A percentile compares a stretch with the other conserved stretches of the same genome.
phyloP scores from a whole-genome alignment of 1,140 invertebrate genomes.

The Bacillus rossius region DNA sequence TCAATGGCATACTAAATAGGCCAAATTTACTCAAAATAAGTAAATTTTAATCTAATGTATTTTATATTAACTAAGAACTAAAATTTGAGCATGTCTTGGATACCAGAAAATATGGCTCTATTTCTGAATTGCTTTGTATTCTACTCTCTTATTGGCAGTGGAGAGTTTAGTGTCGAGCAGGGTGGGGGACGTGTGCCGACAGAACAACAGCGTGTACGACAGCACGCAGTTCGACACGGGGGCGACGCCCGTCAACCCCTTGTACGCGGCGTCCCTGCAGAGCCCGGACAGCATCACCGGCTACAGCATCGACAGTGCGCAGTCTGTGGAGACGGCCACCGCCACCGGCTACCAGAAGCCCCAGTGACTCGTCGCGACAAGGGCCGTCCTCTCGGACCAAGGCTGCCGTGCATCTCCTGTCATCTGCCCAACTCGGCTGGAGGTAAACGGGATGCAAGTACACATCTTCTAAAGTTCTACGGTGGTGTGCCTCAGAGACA shows the following conservation, averaged over 20 bases:
- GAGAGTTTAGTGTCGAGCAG: too few species aligned
- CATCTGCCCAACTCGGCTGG: too few species aligned
- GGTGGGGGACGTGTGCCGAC: conserved; percentile 50
- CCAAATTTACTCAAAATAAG: too few species aligned
- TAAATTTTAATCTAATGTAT: too few species aligned
- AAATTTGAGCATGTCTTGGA: neutral
- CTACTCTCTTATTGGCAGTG: too few species aligned
- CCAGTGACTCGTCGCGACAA: too few species aligned
- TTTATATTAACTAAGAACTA: neutral
- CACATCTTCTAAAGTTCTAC: too few species aligned
- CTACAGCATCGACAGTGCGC: conserved; percentile 49
- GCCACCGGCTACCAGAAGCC: conserved; percentile 37
- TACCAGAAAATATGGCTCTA: neutral
- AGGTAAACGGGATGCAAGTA: too few species aligned
- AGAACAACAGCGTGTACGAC: conserved; percentile 71
- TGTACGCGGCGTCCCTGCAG: conserved; percentile 65
- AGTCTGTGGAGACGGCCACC: conserved; percentile 38
- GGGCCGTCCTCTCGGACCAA: too few species aligned
- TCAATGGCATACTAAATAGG: too few species aligned
- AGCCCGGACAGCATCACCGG: conserved; percentile 68
- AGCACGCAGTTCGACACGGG: conserved; percentile 69
- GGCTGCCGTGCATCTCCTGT: too few species aligned
- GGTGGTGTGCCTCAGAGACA: too few species aligned
- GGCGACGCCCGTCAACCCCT: conserved; percentile 59
- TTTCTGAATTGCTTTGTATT: neutral